Conservation (phyloP, 2,888 invertebrate species). For the Ptycholaimellus sp. region DNA sequence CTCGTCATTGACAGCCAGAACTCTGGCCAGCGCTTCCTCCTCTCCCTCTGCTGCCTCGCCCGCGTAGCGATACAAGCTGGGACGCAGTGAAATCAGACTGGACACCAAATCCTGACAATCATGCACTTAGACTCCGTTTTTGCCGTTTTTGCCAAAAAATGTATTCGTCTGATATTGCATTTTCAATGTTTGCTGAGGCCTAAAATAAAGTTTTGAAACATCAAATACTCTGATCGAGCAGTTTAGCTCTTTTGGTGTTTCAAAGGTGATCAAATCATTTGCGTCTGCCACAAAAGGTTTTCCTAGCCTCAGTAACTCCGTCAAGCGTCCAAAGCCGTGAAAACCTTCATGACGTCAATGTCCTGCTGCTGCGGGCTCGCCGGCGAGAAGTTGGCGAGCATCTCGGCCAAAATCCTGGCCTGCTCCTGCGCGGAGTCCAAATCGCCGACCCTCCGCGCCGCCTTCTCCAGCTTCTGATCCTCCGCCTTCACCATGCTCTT, state of each 20-base stretch:
- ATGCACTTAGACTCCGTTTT: too few species aligned
- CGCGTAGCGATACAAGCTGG: conserved; percentile 15
- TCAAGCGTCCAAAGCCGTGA: too few species aligned
- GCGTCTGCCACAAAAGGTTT: too few species aligned
- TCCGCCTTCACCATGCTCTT: conserved; percentile 86
- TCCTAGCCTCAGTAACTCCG: too few species aligned
- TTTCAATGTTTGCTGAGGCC: too few species aligned
- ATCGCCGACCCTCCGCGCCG: conserved; percentile 48
- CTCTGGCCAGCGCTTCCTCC: conserved; percentile 36
- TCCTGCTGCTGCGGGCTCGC: conserved; percentile 34
- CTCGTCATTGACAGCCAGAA: conserved; percentile 53
- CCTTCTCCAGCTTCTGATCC: conserved; percentile 52
- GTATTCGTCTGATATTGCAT: too few species aligned
- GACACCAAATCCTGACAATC: conserved; percentile 13
- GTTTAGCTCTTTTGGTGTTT: too few species aligned
- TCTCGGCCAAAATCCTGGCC: conserved; percentile 54
- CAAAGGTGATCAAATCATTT: too few species aligned
- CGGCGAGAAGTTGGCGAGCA: conserved; percentile 47
- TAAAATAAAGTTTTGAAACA: too few species aligned
- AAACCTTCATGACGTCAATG: conserved; percentile 47
- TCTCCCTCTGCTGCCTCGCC: conserved; percentile 17
- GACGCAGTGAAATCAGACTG: conserved; percentile 10
- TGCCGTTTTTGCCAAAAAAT: too few species aligned
- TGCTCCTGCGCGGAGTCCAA: conserved; percentile 62
- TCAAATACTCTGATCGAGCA: too few species aligned